Evolutionary conservation across 2,888 invertebrate species (phyloP).

Genomic region (Parnassius glacialis): DNA sequence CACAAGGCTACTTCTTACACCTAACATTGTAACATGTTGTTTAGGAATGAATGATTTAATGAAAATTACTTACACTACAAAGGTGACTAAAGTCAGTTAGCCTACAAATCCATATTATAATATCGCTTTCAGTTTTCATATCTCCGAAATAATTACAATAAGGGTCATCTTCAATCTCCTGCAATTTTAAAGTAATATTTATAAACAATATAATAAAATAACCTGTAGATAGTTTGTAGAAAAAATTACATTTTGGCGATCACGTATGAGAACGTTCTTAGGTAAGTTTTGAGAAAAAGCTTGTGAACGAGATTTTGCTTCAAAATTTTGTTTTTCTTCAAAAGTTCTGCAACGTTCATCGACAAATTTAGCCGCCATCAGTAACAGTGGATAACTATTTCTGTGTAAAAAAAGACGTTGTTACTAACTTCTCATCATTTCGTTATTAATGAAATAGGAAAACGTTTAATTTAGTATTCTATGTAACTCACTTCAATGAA

Average conservation of each 20-base stretch:
- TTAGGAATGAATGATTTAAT: not conserved
- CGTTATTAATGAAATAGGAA: not conserved
- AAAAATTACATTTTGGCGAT: constrained; percentile 1
- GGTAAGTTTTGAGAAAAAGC: not conserved
- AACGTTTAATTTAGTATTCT: not conserved
- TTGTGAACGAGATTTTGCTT: not conserved
- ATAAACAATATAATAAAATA: not conserved
- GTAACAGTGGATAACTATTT: constrained; percentile 4
- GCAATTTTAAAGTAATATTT: not conserved
- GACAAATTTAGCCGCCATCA: constrained; percentile 20
- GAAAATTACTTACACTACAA: constrained; percentile 35
- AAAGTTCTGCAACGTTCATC: not conserved
- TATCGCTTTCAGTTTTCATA: constrained; percentile 31
- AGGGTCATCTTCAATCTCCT: not conserved
- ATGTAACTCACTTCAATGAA: constrained; percentile 13
- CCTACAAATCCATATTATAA: constrained; percentile 45
- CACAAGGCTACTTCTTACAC: too few relatives aligned
- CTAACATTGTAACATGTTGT: too few relatives aligned
- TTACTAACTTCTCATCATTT: too few relatives aligned
- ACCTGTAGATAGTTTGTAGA: too few relatives aligned
- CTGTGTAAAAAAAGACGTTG: not conserved
- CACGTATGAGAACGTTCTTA: not conserved
- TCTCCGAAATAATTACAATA: not conserved
- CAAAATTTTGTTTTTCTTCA: not conserved
- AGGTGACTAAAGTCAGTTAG: constrained; percentile 33